phyloP scores from a whole-genome alignment of 37 sponge, comb jelly and placozoan genomes.

The Lycopodina hypogea region DNA sequence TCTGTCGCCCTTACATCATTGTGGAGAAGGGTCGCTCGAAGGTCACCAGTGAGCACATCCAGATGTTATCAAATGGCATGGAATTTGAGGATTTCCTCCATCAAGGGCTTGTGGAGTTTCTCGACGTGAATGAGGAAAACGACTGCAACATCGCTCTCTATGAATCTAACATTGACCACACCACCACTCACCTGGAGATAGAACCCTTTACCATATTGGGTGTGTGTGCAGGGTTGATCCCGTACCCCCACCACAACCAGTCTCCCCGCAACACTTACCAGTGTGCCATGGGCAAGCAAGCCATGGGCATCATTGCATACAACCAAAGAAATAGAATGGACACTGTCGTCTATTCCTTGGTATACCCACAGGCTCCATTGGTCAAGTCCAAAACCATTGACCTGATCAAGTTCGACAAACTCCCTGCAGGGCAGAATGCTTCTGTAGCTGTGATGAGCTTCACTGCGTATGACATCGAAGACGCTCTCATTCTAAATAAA shows the following conservation, averaged over 20 bases:
- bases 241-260: conserved; percentile 99
- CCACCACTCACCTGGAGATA: conserved; percentile 95
- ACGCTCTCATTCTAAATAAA: conserved; percentile 94
- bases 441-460: conserved; percentile 96
- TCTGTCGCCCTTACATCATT: conserved; percentile 97
- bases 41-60: conserved; percentile 85
- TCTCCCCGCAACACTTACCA: conserved; percentile 99
- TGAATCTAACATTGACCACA: conserved; percentile 65
- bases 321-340: conserved; percentile 97
- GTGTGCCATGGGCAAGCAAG: conserved; percentile 99
- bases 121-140: conserved; percentile 99
- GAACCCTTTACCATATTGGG: conserved; percentile 99
- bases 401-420: conserved; percentile 91
- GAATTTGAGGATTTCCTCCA: conserved; percentile 87
- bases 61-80: conserved; percentile 69
- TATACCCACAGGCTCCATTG: conserved; percentile 92
- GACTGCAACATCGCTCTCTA: conserved; percentile 90
- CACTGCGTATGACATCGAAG: conserved; percentile 97
- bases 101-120: conserved; percentile 88
- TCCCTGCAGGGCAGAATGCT: conserved; percentile 99
- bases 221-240: conserved; percentile 97
- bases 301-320: conserved; percentile 95
- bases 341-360: conserved; percentile 86
- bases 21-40: conserved; percentile 66
- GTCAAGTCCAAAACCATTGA: conserved; percentile 90